Evolutionary conservation across 2,797 vertebrate genomes (phyloP).

Genomic region (Phaenicophaeus curvirostris): DNA sequence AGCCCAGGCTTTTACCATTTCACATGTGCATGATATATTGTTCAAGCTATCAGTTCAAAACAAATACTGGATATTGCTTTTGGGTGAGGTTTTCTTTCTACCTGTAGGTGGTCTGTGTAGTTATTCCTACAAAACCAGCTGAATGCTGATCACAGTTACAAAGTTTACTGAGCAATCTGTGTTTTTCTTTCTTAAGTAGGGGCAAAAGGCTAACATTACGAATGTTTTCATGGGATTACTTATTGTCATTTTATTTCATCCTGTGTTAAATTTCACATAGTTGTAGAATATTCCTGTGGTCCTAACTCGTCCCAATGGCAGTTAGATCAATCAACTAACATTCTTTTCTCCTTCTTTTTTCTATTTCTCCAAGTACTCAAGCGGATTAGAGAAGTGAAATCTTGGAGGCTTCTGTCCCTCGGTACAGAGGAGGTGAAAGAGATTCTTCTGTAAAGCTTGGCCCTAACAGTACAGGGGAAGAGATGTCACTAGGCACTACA

Average conservation of each 20-base stretch:
- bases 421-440: not conserved
- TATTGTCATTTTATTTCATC: not conserved
- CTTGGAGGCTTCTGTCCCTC: not conserved
- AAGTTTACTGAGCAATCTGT: not conserved
- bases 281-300: not conserved
- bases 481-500: not conserved
- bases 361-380: not conserved
- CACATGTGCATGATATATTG: not conserved
- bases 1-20: not conserved
- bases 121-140: not conserved
- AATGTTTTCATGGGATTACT: not conserved
- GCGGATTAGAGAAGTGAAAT: not conserved
- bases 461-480: not conserved
- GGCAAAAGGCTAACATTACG: not conserved
- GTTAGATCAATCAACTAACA: not conserved
- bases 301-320: not conserved
- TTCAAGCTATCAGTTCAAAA: not conserved
- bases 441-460: not conserved
- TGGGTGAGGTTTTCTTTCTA: not conserved
- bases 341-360: not conserved
- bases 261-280: not conserved
- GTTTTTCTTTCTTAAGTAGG: not conserved
- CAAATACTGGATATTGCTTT: not conserved
- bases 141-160: not conserved
- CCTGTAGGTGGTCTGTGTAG: not conserved